Percentiles rank a stretch among this genome's conserved stretches.
Conservation (phyloP, 2,888 invertebrate genomes). For the Drosophila limbata region DNA sequence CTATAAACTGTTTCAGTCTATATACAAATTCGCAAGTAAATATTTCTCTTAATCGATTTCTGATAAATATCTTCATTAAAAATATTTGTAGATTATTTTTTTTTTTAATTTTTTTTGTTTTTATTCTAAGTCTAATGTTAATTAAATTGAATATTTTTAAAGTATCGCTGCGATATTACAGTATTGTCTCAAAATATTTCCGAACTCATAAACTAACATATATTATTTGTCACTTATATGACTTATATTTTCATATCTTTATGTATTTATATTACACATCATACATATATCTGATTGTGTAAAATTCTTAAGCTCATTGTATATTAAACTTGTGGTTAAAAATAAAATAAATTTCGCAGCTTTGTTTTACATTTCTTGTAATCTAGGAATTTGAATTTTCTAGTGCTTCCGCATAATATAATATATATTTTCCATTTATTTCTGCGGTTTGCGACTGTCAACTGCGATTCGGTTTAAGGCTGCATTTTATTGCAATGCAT, state of each 20-base stretch:
- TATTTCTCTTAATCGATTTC: too few relatives aligned
- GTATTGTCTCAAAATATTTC: neutral
- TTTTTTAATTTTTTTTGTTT: too few relatives aligned
- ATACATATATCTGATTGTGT: neutral
- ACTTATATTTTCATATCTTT: too few relatives aligned
- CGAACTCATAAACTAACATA: neutral
- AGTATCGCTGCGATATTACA: too few relatives aligned
- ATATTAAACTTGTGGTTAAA: slow-evolving; percentile 2
- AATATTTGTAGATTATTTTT: too few relatives aligned
- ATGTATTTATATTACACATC: too few relatives aligned
- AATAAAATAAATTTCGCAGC: neutral
- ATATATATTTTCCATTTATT: slow-evolving; percentile 18
- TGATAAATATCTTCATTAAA: too few relatives aligned
- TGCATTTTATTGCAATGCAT: slow-evolving; percentile 59
- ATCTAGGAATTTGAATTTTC: neutral
- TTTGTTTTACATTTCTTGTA: neutral
- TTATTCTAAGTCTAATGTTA: too few relatives aligned
- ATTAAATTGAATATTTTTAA: too few relatives aligned
- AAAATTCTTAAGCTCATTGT: neutral
- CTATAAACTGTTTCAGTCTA: slow-evolving; percentile 14
- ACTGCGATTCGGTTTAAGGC: slow-evolving; percentile 21
- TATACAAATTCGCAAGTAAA: too few relatives aligned
- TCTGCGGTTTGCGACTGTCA: slow-evolving; percentile 30
- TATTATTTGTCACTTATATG: too few relatives aligned
- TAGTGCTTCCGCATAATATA: neutral